Percentiles rank a stretch among this genome's conserved stretches.
Evolutionary conservation across 2,888 invertebrate species (phyloP).

Genomic region (Autographa pulchrina): DNA sequence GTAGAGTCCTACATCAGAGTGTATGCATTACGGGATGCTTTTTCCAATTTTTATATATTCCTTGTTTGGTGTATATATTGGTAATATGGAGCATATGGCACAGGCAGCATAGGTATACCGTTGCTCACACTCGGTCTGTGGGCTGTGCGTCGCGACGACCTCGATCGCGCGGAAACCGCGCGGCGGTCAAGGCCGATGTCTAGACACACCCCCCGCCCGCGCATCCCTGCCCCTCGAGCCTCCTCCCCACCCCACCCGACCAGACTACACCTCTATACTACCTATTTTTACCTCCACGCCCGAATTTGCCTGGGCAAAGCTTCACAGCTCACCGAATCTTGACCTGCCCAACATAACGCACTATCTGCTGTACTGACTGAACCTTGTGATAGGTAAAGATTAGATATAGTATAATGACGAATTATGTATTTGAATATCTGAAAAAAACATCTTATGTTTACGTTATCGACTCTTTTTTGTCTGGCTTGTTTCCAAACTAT

Average conservation of each 20-base stretch:
- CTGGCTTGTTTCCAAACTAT: conserved; percentile 42
- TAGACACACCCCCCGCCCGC: conserved; percentile 80
- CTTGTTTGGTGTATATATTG: conserved; percentile 15
- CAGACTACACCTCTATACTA: conserved; percentile 63
- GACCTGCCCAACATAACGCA: conserved; percentile 72
- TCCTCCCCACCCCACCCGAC: conserved; percentile 60
- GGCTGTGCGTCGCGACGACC: conserved; percentile 83
- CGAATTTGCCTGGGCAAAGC: conserved; percentile 78
- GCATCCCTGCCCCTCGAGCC: conserved; percentile 62
- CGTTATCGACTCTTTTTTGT: conserved; percentile 33
- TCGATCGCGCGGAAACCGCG: conserved; percentile 85
- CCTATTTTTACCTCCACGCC: conserved; percentile 78
- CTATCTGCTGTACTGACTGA: conserved; percentile 27
- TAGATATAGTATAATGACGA: conserved; percentile 42
- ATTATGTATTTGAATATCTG: conserved; percentile 38
- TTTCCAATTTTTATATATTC: neutral
- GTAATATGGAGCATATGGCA: conserved; percentile 23
- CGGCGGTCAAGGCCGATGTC: conserved; percentile 87
- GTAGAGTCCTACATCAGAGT: neutral
- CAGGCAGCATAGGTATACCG: conserved; percentile 55
- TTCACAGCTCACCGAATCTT: conserved; percentile 62
- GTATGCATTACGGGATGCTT: neutral
- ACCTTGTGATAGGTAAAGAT: conserved; percentile 49
- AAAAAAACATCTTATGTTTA: conserved; percentile 40
- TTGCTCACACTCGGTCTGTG: conserved; percentile 79